Base-by-base conservation (phyloP, 2,113 vertebrate genomes). In the Eira barbara region DNA sequence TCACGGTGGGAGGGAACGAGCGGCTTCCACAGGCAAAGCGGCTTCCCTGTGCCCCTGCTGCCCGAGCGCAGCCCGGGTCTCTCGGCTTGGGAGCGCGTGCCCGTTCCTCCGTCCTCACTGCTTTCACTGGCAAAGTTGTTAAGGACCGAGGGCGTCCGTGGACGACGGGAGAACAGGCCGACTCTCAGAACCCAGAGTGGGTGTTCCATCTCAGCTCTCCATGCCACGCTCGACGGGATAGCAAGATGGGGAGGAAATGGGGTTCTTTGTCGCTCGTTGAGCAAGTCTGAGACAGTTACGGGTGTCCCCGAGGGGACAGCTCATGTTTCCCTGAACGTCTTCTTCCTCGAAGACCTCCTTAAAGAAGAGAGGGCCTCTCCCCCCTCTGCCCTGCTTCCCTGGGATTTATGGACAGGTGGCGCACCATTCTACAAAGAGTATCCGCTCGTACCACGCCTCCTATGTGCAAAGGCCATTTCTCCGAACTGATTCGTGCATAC, bases 31-130 rank as follows among this genome's bases (percentile, higher is more conserved):
- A 31, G 2, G 10, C 59, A 63, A 47, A 20, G 4, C 18, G n/a
- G 2, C 20, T 34, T 57, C 20, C 4, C 2, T 31, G 8, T 2
- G 25, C 39, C 25, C 3, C 0, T 2, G 2, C 11, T 2, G 21
- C 3, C 4, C 4, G 25, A 3, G 9, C 3, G 34, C 61, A 71
- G 73, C 81, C 52, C 29, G 0, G 12, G 17, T 29, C 23, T 45
- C 39, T 31, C 0, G 1, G 12, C 52, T 78, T 34, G 3, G 2
- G 39, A 29, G 34, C 8, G 6, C 3, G 21, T 0, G 1, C 9
- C 9, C 31, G 17, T 8, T 27, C 18, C 15, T 6, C 14, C 8
- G 4, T 6, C 17, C 1, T 31, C 2, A 2, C 17, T 3, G 1
- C 49, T 7, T 21, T 21, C 27, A 42, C 6, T 67, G 59, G 36